Evolutionary conservation across 2,888 invertebrate genomes (phyloP).

Genomic region (Drosophila paracracens): DNA sequence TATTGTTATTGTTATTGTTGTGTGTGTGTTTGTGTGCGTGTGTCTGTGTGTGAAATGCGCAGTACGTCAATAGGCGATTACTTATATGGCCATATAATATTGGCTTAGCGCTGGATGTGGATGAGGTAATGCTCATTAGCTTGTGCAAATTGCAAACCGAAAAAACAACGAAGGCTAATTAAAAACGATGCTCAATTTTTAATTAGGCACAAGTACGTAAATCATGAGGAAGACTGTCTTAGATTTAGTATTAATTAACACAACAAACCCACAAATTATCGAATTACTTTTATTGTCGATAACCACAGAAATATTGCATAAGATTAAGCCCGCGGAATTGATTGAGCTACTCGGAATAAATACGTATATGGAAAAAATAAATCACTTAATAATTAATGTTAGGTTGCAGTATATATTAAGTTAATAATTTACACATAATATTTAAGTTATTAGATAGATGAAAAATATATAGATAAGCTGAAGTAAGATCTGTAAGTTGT

Average conservation of each 20-base stretch:
- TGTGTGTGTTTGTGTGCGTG: slow-evolving; percentile 5
- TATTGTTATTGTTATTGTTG: slow-evolving; percentile 27
- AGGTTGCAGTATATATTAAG: background rate
- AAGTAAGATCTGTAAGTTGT: background rate
- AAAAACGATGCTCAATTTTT: slow-evolving; percentile 30
- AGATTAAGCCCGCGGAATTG: background rate
- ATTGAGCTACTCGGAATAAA: background rate
- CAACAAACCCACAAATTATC: background rate
- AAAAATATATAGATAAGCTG: background rate
- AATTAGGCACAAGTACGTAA: slow-evolving; percentile 11
- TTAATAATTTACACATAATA: background rate
- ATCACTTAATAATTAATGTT: background rate
- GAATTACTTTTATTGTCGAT: background rate
- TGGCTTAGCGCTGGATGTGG: slow-evolving; percentile 41
- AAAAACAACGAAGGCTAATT: slow-evolving; percentile 26
- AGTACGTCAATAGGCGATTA: slow-evolving; percentile 30
- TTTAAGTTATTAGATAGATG: background rate
- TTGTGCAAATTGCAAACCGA: slow-evolving; percentile 33
- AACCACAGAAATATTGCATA: background rate
- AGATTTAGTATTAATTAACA: background rate
- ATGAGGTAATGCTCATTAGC: slow-evolving; percentile 69
- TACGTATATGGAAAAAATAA: background rate
- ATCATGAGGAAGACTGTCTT: slow-evolving; percentile 17
- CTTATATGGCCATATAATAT: slow-evolving; percentile 43
- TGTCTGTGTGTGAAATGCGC: slow-evolving; percentile 58